These are phyloP conservation scores for Paracanthobrama guichenoti DNA, from an alignment of 2,113 vertebrate genomes.

Conservation along the genomic window DNA sequence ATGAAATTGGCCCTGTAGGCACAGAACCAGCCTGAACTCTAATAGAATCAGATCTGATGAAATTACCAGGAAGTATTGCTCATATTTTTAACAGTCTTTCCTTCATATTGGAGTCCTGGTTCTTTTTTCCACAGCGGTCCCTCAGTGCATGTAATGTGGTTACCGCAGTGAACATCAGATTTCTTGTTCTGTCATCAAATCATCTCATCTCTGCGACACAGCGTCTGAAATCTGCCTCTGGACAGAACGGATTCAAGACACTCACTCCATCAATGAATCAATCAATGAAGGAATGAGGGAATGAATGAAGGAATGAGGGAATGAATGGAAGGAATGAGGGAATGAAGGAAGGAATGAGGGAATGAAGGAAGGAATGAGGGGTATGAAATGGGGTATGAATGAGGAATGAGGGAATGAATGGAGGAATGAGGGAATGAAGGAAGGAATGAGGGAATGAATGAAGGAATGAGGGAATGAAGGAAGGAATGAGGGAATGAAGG, in stretches of 20 bases:
- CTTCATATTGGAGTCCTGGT: not conserved
- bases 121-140: not conserved
- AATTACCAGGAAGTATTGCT: not conserved
- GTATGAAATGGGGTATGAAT: too few species aligned
- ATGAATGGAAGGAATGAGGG: too few species aligned
- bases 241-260: not conserved
- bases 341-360: too few species aligned
- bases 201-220: not conserved
- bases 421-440: too few species aligned
- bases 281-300: too few species aligned
- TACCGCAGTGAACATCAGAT: not conserved
- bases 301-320: too few species aligned
- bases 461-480: too few species aligned
- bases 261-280: not conserved
- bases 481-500: too few species aligned
- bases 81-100: not conserved
- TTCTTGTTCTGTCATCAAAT: slow-evolving; percentile 13
- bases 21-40: not conserved
- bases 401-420: too few species aligned
- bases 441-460: too few species aligned
- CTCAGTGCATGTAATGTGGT: not conserved
- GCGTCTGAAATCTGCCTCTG: not conserved
- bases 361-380: too few species aligned
- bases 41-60: not conserved
- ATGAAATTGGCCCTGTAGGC: not conserved